Evolutionary conservation across 2,888 invertebrate species (phyloP), one percentile per base, ranked within the genome.

Genomic region (Orchesellides sinensis): DNA sequence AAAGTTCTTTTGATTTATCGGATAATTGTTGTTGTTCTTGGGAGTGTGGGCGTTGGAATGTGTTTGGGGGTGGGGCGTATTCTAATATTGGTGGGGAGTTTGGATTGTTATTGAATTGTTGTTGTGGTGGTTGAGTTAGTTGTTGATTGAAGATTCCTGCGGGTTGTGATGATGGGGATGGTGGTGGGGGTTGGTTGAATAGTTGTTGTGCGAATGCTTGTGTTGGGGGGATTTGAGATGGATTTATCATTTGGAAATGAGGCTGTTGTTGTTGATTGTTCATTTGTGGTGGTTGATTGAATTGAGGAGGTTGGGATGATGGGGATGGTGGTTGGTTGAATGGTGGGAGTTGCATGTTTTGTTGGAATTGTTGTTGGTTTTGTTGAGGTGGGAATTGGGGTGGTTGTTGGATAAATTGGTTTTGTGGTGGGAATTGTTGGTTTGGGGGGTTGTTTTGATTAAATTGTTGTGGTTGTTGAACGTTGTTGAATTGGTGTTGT

Each of bases 41-140:
- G 10, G 40, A 59, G n/a, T n/a, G n/a, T n/a, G n/a, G n/a, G n/a
- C n/a, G n/a, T 72, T 45, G 83, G 79, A 84, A 84, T 52, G 75
- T 83, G 72, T 83, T 83, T 75, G 79, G 83, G 21, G 84, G 84
- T 25, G 84, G 84, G 12, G 84, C 84, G 52, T 84, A 84, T 61
- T 84, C 84, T n/a, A 83, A 45, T 32, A 84, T 83, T 56, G 83
- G 75, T 61, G 69, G 83, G 10, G 70, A 77, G 40, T 68, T 81
- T 2, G 79, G 77, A 25, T 77, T 45, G 19, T 82, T 75, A 29
- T 68, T 72, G 5, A n/a, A n/a, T 19, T 10, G 23, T 29, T 25
- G 73, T 2, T 0, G 49, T 27, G 14, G 54, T n/a, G 49, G 49
- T 19, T 27, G 68, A 52, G 63, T n/a, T n/a, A n/a, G n/a, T n/a